These are phyloP conservation scores for Ectemnius lituratus DNA, from an alignment of 2,888 invertebrate species.

Conservation along the genomic window DNA sequence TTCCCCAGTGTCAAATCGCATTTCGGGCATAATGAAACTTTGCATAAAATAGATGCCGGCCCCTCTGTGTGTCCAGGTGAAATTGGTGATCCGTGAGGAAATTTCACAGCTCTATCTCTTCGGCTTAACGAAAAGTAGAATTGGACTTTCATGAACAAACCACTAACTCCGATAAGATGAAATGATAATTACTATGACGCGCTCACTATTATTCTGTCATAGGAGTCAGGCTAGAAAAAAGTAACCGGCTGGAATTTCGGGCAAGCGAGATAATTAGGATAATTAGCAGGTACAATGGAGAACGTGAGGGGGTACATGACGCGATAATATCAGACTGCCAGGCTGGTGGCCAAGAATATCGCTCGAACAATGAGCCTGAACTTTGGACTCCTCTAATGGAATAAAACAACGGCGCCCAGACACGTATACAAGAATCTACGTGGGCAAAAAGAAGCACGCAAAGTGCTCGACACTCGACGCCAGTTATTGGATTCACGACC, in stretches of 20 bases:
- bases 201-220: not conserved
- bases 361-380: conserved; percentile 3
- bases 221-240: conserved; percentile 4
- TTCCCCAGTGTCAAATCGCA: conserved; percentile 5
- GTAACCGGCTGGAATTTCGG: conserved; percentile 12
- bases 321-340: conserved; percentile 5
- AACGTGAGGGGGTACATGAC: conserved; percentile 8
- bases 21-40: conserved; percentile 21
- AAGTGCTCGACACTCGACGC: too few relatives aligned
- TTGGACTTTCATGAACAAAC: too few relatives aligned
- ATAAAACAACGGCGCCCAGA: not conserved
- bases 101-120: conserved; percentile 4
- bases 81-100: not conserved
- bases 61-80: not conserved
- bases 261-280: conserved; percentile 12
- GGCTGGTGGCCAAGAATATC: conserved; percentile 1
- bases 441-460: not conserved
- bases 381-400: not conserved
- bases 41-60: conserved; percentile 35
- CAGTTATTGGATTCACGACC: too few relatives aligned
- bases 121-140: not conserved
- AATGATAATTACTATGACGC: conserved; percentile 13
- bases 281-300: conserved; percentile 18
- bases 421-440: conserved; percentile 2
- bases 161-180: conserved; percentile 11